phyloP scores from a whole-genome alignment of 2,888 invertebrate species.

The Xylophagus ater region DNA sequence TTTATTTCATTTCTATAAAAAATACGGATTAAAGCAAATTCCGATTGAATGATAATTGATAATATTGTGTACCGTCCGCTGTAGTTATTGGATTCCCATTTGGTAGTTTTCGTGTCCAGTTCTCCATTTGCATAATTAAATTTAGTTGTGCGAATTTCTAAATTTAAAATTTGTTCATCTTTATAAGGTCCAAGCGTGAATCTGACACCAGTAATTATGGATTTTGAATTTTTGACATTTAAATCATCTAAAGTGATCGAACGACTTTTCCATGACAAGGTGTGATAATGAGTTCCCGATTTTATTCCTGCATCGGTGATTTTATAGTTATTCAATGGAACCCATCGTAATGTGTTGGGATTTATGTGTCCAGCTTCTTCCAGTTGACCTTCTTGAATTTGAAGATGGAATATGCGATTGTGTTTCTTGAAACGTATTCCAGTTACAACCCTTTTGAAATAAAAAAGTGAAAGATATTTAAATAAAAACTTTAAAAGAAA shows the following conservation, averaged over 20 bases:
- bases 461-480: constrained; percentile 6
- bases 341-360: constrained; percentile 50
- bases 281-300: constrained; percentile 63
- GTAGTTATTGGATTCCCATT: constrained; percentile 77
- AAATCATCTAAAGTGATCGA: constrained; percentile 75
- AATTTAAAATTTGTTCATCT: constrained; percentile 72
- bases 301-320: constrained; percentile 44
- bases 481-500: too few species aligned
- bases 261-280: constrained; percentile 60
- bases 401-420: constrained; percentile 72
- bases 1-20: constrained; percentile 44
- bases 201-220: constrained; percentile 64
- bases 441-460: constrained; percentile 75
- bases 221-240: constrained; percentile 45
- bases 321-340: constrained; percentile 52
- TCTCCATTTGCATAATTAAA: constrained; percentile 68
- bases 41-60: too few species aligned
- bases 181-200: constrained; percentile 67
- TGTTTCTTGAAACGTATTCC: constrained; percentile 63
- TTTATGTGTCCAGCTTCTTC: constrained; percentile 54
- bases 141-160: constrained; percentile 67
- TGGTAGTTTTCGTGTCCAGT: constrained; percentile 46
- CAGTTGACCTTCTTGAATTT: constrained; percentile 64
- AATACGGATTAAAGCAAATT: too few species aligned
- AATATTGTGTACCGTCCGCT: too few species aligned